phyloP scores from a whole-genome alignment of 2,888 invertebrate species.

The Dryobotodes eremita region DNA sequence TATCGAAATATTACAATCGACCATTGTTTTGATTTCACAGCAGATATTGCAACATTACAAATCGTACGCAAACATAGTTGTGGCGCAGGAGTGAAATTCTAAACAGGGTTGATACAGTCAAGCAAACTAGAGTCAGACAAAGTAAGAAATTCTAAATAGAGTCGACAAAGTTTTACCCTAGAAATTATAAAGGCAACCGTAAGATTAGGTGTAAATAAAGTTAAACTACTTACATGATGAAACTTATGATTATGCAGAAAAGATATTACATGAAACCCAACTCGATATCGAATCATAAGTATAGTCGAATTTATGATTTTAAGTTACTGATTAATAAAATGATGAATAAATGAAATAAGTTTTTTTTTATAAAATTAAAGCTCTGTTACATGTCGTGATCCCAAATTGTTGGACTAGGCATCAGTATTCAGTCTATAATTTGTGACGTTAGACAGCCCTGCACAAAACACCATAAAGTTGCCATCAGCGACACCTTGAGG shows the following conservation, averaged over 20 bases:
- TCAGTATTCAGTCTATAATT: not conserved
- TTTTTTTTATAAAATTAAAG: not conserved
- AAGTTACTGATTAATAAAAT: too few species aligned
- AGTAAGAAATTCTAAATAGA: not conserved
- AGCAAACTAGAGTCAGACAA: not conserved
- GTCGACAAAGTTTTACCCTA: not conserved
- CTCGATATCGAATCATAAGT: not conserved
- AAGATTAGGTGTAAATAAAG: not conserved
- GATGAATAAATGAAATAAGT: too few species aligned
- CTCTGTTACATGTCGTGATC: not conserved
- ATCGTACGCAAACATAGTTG: slow-evolving; percentile 62
- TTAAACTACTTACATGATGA: not conserved
- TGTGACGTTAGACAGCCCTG: slow-evolving; percentile 48
- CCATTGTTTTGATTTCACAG: slow-evolving; percentile 67
- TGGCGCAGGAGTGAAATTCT: slow-evolving; percentile 44
- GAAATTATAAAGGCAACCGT: not conserved
- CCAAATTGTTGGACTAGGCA: too few species aligned
- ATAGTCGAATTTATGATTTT: not conserved
- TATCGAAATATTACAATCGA: slow-evolving; percentile 60
- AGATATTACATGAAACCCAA: not conserved
- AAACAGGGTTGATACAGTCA: slow-evolving; percentile 49
- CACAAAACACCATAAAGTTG: slow-evolving; percentile 66
- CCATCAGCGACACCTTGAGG: slow-evolving; percentile 68
- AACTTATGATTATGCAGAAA: not conserved
- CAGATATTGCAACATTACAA: slow-evolving; percentile 66